Conservation (phyloP, 2,888 invertebrate genomes). For the Argynnis bischoffii region DNA sequence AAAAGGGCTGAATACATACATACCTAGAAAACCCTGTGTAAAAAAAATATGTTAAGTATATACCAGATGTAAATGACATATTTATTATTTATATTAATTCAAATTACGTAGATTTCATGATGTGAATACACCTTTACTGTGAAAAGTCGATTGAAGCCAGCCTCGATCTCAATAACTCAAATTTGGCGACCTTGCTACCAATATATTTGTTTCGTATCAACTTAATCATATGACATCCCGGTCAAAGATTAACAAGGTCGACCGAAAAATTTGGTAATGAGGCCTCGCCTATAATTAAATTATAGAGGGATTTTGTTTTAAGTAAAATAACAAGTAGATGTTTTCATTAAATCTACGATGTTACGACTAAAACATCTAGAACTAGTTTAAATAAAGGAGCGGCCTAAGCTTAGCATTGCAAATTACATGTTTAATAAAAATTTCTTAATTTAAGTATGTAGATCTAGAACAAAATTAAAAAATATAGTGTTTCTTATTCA, state of each 20-base stretch:
- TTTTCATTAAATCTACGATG: background rate
- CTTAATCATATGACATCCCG: slow-evolving; percentile 56
- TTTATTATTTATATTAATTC: no score
- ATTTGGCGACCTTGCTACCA: slow-evolving; percentile 69
- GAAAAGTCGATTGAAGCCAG: slow-evolving; percentile 53
- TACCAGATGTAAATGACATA: background rate
- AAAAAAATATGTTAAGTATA: background rate
- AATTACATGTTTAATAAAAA: no score
- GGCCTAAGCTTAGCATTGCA: no score
- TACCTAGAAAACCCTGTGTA: no score
- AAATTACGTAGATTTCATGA: background rate
- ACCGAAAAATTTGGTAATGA: slow-evolving; percentile 42
- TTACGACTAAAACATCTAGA: no score
- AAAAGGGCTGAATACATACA: no score
- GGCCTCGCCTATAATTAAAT: slow-evolving; percentile 31
- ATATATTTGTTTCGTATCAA: slow-evolving; percentile 54
- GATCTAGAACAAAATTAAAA: no score
- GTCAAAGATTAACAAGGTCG: slow-evolving; percentile 49
- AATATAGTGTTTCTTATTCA: no score
- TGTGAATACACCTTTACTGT: slow-evolving; percentile 30
- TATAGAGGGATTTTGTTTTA: slow-evolving; percentile 15
- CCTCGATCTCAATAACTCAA: slow-evolving; percentile 76
- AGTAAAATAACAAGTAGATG: background rate
- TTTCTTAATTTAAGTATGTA: no score
- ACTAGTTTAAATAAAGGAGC: no score